phyloP scores from a whole-genome alignment of 2,797 vertebrate species.

The Catamblyrhynchus diadema region DNA sequence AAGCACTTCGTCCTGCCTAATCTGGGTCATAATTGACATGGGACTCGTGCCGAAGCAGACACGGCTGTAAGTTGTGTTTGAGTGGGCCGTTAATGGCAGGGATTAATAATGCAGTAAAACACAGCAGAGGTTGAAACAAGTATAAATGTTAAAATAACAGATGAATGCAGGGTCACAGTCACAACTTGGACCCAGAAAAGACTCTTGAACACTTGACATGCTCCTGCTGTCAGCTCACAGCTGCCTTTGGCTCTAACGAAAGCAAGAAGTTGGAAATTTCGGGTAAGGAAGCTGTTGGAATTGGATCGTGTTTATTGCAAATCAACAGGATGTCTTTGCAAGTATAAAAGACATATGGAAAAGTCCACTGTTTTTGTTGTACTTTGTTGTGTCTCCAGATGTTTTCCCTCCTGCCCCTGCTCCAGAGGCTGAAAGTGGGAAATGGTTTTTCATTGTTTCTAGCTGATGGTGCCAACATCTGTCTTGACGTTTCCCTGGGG shows the following conservation, averaged over 20 bases:
- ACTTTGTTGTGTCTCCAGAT: slow-evolving; percentile 25
- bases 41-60: background rate
- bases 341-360: background rate
- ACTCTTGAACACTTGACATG: background rate
- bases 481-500: slow-evolving; percentile 4
- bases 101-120: background rate
- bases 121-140: background rate
- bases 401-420: slow-evolving; percentile 12
- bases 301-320: slow-evolving; percentile 38
- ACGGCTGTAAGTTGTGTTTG: background rate
- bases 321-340: slow-evolving; percentile 39
- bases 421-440: background rate
- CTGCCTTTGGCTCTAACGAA: background rate
- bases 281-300: slow-evolving; percentile 18
- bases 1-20: slow-evolving; percentile 31
- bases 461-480: slow-evolving; percentile 43
- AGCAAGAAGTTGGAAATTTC: background rate
- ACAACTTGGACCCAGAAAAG: background rate
- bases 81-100: background rate
- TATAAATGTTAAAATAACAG: background rate
- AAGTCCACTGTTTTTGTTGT: background rate
- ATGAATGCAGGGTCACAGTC: background rate
- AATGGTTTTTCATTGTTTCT: background rate
- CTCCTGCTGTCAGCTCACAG: background rate
- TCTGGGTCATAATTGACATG: slow-evolving; percentile 42